These are phyloP conservation scores for Hycleus cichorii DNA, from an alignment of 1,140 invertebrate genomes.

Conservation along the genomic window DNA sequence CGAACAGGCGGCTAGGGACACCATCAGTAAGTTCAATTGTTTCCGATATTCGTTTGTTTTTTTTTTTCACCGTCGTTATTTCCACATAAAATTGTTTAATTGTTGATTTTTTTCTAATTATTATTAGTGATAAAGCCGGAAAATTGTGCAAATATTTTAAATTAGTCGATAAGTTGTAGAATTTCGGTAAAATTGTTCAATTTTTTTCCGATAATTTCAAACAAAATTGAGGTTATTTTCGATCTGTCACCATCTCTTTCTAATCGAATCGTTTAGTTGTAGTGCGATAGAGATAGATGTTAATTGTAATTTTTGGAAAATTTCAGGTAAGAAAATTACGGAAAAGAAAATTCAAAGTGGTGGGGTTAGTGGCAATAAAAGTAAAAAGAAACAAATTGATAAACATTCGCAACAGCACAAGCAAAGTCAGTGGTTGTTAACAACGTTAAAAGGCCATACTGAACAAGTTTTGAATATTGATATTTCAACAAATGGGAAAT, in stretches of 20 bases:
- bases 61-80: background rate
- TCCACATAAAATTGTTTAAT: background rate
- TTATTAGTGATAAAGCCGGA: too few species aligned
- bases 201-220: too few species aligned
- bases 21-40: conserved; percentile 23
- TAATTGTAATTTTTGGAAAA: too few species aligned
- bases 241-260: too few species aligned
- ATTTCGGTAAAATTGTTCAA: too few species aligned
- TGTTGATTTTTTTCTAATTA: too few species aligned
- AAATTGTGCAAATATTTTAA: too few species aligned
- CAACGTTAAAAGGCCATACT: conserved; percentile 73
- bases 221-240: too few species aligned
- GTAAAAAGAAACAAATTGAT: conserved; percentile 20
- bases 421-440: conserved; percentile 65
- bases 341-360: background rate
- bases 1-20: conserved; percentile 16
- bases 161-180: too few species aligned
- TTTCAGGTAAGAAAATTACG: too few species aligned
- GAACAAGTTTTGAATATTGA: conserved; percentile 63
- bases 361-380: conserved; percentile 7
- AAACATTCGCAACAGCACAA: conserved; percentile 41
- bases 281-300: too few species aligned
- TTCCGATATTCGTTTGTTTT: background rate
- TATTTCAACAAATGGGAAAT: conserved; percentile 78
- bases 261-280: too few species aligned